Percentiles rank a stretch among this genome's conserved stretches.
phyloP scores from a whole-genome alignment of 2,113 vertebrate species.

The Chaetura pelagica region DNA sequence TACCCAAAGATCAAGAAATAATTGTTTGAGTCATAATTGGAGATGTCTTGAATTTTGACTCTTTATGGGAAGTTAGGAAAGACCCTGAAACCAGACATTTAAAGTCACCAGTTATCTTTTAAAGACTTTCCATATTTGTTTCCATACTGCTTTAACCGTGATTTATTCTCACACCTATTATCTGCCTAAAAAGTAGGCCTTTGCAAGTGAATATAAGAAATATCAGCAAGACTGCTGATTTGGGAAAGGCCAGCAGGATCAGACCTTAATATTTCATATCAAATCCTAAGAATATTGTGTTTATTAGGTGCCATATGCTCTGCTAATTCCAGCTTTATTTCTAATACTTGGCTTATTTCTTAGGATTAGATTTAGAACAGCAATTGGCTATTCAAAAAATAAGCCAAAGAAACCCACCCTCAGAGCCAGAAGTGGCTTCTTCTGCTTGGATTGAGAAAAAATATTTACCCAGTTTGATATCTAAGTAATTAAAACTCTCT shows the following conservation, averaged over 20 bases:
- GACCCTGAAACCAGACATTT: neutral
- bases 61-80: neutral
- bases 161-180: neutral
- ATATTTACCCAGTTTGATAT: neutral
- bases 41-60: neutral
- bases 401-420: neutral
- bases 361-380: slow-evolving; percentile 39
- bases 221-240: neutral
- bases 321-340: slow-evolving; percentile 39
- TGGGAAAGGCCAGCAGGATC: neutral
- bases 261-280: slow-evolving; percentile 16
- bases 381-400: neutral
- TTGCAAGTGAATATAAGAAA: neutral
- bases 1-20: neutral
- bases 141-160: neutral
- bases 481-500: neutral
- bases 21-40: neutral
- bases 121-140: neutral
- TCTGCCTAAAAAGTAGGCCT: neutral
- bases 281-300: slow-evolving; percentile 34
- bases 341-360: neutral
- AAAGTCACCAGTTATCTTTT: neutral
- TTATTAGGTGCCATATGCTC: slow-evolving; percentile 47
- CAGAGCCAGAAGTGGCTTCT: neutral
- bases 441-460: neutral